These are phyloP conservation scores for Sesia bembeciformis DNA, from an alignment of 2,888 invertebrate species.

Conservation along the genomic window DNA sequence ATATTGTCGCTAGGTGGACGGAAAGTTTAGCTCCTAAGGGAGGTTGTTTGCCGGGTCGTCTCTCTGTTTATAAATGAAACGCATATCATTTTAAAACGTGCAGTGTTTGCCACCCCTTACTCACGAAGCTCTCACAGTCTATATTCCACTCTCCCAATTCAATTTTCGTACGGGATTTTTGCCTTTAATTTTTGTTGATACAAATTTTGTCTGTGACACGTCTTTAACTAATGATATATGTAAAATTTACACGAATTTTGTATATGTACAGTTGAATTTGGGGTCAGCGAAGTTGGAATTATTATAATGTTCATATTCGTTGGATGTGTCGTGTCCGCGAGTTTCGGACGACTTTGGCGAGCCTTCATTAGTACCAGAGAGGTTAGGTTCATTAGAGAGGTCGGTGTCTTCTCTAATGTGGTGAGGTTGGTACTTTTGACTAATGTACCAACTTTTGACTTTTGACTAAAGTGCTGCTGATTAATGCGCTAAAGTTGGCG, in stretches of 20 bases:
- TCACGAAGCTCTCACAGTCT: no score
- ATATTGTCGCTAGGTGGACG: constrained; percentile 75
- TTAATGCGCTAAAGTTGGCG: no score
- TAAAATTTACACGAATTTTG: constrained; percentile 22
- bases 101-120: background rate
- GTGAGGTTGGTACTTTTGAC: constrained; percentile 11
- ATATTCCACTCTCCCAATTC: no score
- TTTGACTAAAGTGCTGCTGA: no score
- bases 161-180: no score
- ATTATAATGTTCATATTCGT: constrained; percentile 33
- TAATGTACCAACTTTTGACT: constrained; percentile 1
- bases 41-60: constrained; percentile 60
- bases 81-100: constrained; percentile 57
- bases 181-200: no score
- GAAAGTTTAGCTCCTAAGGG: constrained; percentile 68
- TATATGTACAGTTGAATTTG: constrained; percentile 27
- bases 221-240: constrained; percentile 6
- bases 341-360: constrained; percentile 29
- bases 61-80: constrained; percentile 70
- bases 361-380: constrained; percentile 31
- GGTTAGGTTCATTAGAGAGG: constrained; percentile 31
- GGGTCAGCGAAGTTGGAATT: constrained; percentile 34
- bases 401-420: constrained; percentile 13
- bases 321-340: constrained; percentile 22
- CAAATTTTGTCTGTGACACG: constrained; percentile 11